Conservation (phyloP, 2,113 vertebrate species). For the Myrmophylax atrothorax region DNA sequence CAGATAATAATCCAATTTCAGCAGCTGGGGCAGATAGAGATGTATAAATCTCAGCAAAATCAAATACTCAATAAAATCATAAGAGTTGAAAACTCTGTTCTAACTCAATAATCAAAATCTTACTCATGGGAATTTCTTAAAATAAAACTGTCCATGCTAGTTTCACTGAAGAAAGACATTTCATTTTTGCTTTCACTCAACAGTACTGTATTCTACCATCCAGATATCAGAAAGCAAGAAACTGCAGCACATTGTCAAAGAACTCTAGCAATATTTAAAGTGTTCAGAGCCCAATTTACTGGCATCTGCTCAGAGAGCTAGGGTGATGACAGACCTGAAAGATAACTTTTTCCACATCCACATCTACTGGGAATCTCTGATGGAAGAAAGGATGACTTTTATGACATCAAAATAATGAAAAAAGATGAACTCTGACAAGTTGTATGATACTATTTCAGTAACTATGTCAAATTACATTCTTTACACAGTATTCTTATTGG, state of each 20-base stretch:
- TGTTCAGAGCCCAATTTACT: not conserved
- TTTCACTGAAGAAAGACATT: not conserved
- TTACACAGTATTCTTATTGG: not conserved
- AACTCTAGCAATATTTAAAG: not conserved
- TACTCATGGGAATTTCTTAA: not conserved
- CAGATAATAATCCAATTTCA: not conserved
- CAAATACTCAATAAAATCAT: not conserved
- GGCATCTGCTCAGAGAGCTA: not conserved
- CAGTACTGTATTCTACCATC: not conserved
- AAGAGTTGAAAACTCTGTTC: not conserved
- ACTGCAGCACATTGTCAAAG: not conserved
- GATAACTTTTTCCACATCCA: not conserved
- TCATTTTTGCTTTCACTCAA: not conserved
- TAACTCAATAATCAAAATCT: not conserved
- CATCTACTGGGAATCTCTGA: not conserved
- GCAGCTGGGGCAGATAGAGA: not conserved
- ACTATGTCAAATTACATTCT: not conserved
- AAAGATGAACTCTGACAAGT: not conserved
- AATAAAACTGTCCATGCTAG: not conserved
- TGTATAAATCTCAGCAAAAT: constrained; percentile 1
- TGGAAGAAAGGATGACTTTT: not conserved
- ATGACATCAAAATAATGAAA: constrained; percentile 14
- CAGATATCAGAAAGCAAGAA: not conserved
- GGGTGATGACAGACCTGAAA: not conserved
- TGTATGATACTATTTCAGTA: not conserved